phyloP scores from a whole-genome alignment of 1,140 invertebrate species.

The Diorhabda sublineata region DNA sequence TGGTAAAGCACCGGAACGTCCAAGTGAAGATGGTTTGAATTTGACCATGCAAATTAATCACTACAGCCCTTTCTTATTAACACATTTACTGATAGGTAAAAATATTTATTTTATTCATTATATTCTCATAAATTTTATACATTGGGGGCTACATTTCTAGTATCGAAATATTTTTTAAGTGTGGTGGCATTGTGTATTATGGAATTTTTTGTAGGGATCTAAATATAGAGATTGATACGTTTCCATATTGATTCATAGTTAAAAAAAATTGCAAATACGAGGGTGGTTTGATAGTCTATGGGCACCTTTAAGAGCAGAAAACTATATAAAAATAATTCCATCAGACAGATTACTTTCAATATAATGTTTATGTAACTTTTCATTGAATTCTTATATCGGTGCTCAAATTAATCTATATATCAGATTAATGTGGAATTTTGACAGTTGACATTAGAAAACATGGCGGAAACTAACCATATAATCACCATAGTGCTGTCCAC shows the following conservation, averaged over 20 bases:
- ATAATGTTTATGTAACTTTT: neutral
- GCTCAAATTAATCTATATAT: neutral
- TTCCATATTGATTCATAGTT: too few relatives aligned
- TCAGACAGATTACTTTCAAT: neutral
- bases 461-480: too few relatives aligned
- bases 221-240: too few relatives aligned
- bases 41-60: constrained; percentile 60
- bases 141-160: too few relatives aligned
- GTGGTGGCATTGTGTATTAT: too few relatives aligned
- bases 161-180: too few relatives aligned
- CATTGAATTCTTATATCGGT: neutral
- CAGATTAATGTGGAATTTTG: neutral
- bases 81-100: constrained; percentile 57
- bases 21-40: constrained; percentile 59
- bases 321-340: neutral
- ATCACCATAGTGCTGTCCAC: too few relatives aligned
- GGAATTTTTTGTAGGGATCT: too few relatives aligned
- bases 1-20: constrained; percentile 32
- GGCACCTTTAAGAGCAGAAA: neutral
- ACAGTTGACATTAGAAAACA: neutral
- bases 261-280: too few relatives aligned
- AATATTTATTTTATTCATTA: neutral
- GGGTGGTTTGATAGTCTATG: too few relatives aligned
- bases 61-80: constrained; percentile 64
- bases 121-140: too few relatives aligned